phyloP scores from a whole-genome alignment of 2,888 invertebrate species.

The Carpatolechia fugitivella region DNA sequence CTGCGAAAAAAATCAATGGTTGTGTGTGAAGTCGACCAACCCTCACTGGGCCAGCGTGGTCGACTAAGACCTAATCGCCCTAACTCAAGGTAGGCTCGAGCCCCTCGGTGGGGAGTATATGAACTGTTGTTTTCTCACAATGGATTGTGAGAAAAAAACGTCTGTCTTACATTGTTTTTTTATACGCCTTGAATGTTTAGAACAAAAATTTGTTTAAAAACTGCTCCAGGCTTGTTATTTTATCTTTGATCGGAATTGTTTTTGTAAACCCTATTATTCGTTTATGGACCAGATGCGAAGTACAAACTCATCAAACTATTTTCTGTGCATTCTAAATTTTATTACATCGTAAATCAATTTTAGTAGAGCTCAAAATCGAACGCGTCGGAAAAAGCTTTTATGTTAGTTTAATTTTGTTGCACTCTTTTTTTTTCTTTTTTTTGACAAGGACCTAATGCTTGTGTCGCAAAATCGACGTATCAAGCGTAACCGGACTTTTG shows the following conservation, averaged over 20 bases:
- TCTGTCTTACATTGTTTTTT: neutral
- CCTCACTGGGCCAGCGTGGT: too few species aligned
- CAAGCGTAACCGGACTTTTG: too few species aligned
- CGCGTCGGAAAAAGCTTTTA: neutral
- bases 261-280: neutral
- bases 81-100: too few species aligned
- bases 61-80: too few species aligned
- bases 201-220: neutral
- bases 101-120: too few species aligned
- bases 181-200: neutral
- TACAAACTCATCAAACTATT: neutral
- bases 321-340: neutral
- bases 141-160: too few species aligned
- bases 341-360: neutral
- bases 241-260: neutral
- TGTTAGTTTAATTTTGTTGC: neutral
- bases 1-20: too few species aligned
- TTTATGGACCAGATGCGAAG: constrained; percentile 5
- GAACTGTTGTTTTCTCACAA: too few species aligned
- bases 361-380: neutral
- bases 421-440: neutral
- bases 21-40: too few species aligned
- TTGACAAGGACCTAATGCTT: too few species aligned
- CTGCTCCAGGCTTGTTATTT: neutral
- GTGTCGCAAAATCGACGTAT: too few species aligned